Evolutionary conservation across 1,140 invertebrate species (phyloP).

Genomic region (Andrena cerasifolii): DNA sequence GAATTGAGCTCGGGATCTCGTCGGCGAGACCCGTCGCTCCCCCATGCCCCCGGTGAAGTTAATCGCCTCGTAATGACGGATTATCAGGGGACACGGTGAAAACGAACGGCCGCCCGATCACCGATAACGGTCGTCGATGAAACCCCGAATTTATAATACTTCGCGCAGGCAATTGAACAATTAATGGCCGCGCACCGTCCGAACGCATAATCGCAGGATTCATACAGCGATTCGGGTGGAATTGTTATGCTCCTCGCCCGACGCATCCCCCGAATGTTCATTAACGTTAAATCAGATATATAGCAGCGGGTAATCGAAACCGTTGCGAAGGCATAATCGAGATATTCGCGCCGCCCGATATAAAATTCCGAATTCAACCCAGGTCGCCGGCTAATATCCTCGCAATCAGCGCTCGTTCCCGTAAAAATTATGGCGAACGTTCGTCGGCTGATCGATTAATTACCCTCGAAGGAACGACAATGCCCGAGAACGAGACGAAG

Average conservation of each 20-base stretch:
- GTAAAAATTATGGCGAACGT: neutral
- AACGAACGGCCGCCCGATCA: neutral
- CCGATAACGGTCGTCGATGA: neutral
- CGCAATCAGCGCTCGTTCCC: neutral
- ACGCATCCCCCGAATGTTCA: neutral
- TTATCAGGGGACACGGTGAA: neutral
- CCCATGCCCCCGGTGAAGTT: constrained; percentile 2
- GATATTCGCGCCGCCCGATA: neutral
- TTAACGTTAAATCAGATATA: constrained; percentile 34
- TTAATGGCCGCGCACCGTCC: neutral
- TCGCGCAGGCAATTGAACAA: neutral
- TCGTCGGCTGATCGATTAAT: neutral
- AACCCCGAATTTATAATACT: constrained; percentile 2
- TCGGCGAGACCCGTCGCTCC: neutral
- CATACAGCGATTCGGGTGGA: neutral
- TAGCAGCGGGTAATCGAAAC: constrained; percentile 4
- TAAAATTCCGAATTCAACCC: constrained; percentile 14
- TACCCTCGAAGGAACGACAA: neutral
- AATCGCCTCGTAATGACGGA: constrained; percentile 28
- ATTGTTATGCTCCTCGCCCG: constrained; percentile 8
- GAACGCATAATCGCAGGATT: neutral
- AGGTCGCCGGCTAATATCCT: neutral
- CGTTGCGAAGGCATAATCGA: constrained; percentile 8
- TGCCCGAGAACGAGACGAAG: too few species aligned
- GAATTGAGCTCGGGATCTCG: constrained; percentile 16